phyloP scores from a whole-genome alignment of 2,797 vertebrate species.

The Scleropages formosus region DNA sequence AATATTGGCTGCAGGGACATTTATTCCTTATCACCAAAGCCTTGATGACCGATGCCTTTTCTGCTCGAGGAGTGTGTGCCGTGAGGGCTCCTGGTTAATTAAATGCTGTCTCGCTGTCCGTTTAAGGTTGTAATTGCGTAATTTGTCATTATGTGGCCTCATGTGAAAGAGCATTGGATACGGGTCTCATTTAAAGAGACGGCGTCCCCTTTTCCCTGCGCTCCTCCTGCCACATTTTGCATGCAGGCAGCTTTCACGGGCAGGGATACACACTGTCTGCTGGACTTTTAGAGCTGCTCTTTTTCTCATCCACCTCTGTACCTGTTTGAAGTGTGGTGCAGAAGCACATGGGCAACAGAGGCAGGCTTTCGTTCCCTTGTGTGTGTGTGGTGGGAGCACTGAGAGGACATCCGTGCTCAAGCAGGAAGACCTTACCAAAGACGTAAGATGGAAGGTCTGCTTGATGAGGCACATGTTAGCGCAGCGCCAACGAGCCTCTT shows the following conservation, averaged over 20 bases:
- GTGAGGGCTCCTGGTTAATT: background rate
- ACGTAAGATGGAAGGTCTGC: slow-evolving; percentile 39
- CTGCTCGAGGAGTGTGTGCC: slow-evolving; percentile 6
- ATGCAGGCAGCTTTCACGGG: slow-evolving; percentile 4
- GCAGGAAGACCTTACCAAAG: slow-evolving; percentile 47
- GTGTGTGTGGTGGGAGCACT: slow-evolving; percentile 18
- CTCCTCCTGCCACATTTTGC: background rate
- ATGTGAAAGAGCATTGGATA: slow-evolving; percentile 29
- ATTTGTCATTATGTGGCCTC: slow-evolving; percentile 39
- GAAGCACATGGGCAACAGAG: background rate
- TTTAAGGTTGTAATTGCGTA: slow-evolving; percentile 28
- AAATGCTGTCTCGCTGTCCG: slow-evolving; percentile 13
- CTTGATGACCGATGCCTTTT: slow-evolving; percentile 34
- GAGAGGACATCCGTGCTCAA: slow-evolving; percentile 37
- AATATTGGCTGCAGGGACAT: slow-evolving; percentile 32
- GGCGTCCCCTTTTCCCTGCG: slow-evolving; percentile 20
- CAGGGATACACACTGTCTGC: slow-evolving; percentile 20
- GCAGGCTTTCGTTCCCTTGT: too few species aligned
- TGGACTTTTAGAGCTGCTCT: background rate
- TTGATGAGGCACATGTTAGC: slow-evolving; percentile 45
- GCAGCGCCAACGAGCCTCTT: slow-evolving; percentile 49
- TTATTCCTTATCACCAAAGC: slow-evolving; percentile 44
- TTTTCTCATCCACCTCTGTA: background rate
- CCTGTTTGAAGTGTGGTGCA: background rate
- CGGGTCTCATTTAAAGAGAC: slow-evolving; percentile 36